Conservation (phyloP, 2,113 vertebrate species). For the Aegypius monachus region DNA sequence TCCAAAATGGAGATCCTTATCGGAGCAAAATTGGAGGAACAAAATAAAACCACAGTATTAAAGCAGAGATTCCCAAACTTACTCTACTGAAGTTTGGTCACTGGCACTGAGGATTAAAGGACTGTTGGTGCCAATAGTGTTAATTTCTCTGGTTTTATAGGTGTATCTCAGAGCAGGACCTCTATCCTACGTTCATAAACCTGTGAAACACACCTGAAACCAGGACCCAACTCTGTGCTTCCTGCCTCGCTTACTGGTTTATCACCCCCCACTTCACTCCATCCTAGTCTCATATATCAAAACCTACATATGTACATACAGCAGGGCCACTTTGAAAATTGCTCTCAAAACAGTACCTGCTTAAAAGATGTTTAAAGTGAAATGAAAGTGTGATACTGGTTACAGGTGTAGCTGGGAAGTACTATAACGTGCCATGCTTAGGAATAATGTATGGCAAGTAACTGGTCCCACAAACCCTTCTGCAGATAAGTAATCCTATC, state of each 20-base stretch:
- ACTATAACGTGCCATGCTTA: neutral
- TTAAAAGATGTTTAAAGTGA: neutral
- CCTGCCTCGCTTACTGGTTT: neutral
- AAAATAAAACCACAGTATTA: neutral
- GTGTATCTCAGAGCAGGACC: neutral
- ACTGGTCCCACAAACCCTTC: neutral
- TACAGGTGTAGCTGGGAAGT: neutral
- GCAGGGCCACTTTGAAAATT: neutral
- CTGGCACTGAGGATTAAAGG: neutral
- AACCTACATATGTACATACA: neutral
- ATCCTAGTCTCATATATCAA: neutral
- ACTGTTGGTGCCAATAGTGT: neutral
- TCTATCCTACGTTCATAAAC: neutral
- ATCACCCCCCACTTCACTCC: neutral
- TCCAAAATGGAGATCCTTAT: neutral
- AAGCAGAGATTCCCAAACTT: neutral
- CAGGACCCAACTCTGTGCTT: neutral
- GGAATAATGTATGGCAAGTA: neutral
- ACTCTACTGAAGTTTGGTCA: neutral
- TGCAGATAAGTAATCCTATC: slow-evolving; percentile 38
- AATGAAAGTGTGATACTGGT: neutral
- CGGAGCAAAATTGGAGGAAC: neutral
- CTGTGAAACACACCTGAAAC: neutral
- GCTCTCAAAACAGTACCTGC: neutral
- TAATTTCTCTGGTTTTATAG: neutral